A percentile compares a stretch with the other conserved stretches of the same genome.
Evolutionary conservation across 2,797 vertebrate species (phyloP).

Genomic region (Capromys pilorides): DNA sequence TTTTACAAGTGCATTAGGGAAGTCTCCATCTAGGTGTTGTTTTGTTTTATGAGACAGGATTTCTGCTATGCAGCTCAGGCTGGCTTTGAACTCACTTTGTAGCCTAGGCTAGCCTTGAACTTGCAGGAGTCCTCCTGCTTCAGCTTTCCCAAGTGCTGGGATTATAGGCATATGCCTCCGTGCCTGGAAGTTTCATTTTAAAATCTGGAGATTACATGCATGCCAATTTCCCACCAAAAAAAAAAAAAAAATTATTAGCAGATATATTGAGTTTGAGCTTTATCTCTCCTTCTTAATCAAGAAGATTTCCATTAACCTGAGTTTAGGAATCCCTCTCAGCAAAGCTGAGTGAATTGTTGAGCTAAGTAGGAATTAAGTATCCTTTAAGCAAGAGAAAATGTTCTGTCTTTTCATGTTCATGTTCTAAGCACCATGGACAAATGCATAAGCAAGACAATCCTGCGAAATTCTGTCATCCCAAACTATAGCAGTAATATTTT

Average conservation of each 20-base stretch:
- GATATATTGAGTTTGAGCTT: background rate
- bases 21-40: background rate
- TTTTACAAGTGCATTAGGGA: background rate
- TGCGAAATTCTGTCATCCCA: background rate
- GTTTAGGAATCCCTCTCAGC: background rate
- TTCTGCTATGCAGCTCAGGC: background rate
- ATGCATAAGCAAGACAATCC: background rate
- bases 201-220: background rate
- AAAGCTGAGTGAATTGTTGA: background rate
- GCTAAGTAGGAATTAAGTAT: background rate
- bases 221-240: background rate
- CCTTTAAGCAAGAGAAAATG: slow-evolving; percentile 2
- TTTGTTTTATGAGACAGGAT: background rate
- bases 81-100: background rate
- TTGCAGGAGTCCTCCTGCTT: background rate
- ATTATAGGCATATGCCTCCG: background rate
- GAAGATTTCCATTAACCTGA: background rate
- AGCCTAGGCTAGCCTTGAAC: background rate
- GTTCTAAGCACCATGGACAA: background rate
- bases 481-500: background rate
- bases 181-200: background rate
- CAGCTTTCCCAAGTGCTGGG: background rate
- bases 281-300: background rate
- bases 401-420: background rate
- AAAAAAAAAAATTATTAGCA: background rate